phyloP scores from a whole-genome alignment of 1,140 invertebrate species.

The Drosophila nasuta region DNA sequence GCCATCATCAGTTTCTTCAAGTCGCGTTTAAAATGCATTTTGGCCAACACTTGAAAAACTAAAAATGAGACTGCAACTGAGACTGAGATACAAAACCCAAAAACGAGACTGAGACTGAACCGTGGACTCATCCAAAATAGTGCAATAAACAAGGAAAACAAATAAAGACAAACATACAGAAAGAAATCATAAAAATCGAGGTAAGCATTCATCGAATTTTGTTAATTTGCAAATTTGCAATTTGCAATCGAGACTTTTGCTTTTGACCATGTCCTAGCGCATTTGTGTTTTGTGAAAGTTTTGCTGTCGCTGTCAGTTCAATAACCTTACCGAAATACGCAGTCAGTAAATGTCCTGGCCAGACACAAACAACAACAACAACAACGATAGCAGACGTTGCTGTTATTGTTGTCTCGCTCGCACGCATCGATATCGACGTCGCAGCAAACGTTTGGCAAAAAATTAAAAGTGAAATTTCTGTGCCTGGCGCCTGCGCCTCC shows the following conservation, averaged over 20 bases:
- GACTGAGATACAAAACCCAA: no score
- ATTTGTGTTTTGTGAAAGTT: constrained; percentile 43
- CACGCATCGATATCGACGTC: constrained; percentile 46
- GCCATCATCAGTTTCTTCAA: constrained; percentile 83
- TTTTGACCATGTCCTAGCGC: constrained; percentile 63
- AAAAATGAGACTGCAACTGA: constrained; percentile 48
- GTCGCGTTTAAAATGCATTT: constrained; percentile 80
- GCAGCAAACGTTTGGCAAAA: constrained; percentile 60
- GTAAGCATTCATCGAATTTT: not conserved
- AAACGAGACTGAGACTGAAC: constrained; percentile 37
- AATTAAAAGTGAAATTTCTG: constrained; percentile 84
- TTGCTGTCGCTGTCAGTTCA: constrained; percentile 43
- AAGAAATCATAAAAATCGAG: not conserved
- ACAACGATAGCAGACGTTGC: constrained; percentile 22
- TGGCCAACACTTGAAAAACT: constrained; percentile 66
- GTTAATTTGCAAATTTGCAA: not conserved
- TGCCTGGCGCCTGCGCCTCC: constrained; percentile 65
- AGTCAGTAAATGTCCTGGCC: constrained; percentile 47
- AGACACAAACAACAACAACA: constrained; percentile 74
- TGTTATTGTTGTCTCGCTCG: constrained; percentile 63
- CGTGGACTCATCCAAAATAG: not conserved
- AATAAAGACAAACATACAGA: not conserved
- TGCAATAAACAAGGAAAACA: constrained; percentile 36
- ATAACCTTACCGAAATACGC: constrained; percentile 50
- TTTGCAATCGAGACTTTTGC: constrained; percentile 1